Conservation (phyloP, 2,888 invertebrate genomes). For the Leptinotarsa peninsularis region DNA sequence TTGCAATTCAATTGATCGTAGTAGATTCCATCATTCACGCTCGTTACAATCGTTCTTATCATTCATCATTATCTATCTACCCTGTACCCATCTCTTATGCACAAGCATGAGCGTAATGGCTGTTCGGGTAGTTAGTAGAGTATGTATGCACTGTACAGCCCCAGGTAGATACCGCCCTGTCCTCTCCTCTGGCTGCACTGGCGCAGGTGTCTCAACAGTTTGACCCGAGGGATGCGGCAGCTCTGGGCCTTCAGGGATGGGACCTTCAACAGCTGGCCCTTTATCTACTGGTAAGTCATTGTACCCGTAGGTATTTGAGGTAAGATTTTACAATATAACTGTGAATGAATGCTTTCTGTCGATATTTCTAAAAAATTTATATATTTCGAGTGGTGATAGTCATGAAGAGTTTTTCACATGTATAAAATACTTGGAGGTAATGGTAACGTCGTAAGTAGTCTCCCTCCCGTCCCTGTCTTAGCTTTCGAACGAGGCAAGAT, state of each 20-base stretch:
- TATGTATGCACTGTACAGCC: slow-evolving; percentile 57
- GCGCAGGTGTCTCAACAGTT: slow-evolving; percentile 66
- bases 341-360: background rate
- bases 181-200: slow-evolving; percentile 66
- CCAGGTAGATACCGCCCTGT: slow-evolving; percentile 62
- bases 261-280: slow-evolving; percentile 79
- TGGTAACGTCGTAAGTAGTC: too few species aligned
- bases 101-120: slow-evolving; percentile 60
- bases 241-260: slow-evolving; percentile 77
- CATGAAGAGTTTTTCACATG: too few species aligned
- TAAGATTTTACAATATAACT: slow-evolving; percentile 26
- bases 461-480: too few species aligned
- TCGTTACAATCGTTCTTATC: slow-evolving; percentile 32
- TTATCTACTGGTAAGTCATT: slow-evolving; percentile 76
- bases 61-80: slow-evolving; percentile 50
- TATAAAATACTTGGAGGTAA: too few species aligned
- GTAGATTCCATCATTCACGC: slow-evolving; percentile 27
- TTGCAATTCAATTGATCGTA: background rate
- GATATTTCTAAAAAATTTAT: background rate
- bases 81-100: slow-evolving; percentile 50
- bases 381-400: too few species aligned
- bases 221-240: slow-evolving; percentile 63
- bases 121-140: slow-evolving; percentile 59
- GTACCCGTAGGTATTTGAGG: slow-evolving; percentile 32
- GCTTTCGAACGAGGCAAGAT: too few species aligned